Base-by-base conservation (phyloP, 2,113 vertebrate genomes). In the Amblyornis subalaris region DNA sequence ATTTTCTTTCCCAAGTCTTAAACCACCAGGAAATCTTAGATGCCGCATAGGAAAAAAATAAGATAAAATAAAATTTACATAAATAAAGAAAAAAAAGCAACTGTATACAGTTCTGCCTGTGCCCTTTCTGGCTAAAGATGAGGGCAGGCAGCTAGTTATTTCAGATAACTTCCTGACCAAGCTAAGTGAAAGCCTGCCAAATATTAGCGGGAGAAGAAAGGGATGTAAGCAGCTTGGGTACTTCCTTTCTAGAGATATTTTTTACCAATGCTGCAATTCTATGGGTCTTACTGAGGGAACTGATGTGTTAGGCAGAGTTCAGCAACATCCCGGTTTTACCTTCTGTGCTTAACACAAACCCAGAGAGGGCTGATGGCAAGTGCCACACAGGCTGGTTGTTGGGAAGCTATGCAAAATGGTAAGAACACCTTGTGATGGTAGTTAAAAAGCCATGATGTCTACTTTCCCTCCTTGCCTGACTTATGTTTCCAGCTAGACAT, bases 171-270 rank as follows among this genome's bases (percentile, higher is more conserved):
- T 95, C 84, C 84, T 70, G 78, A 83, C 55, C 89, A 89, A 93
- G 76, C 86, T 48, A 81, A 82, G 38, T 40, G 58, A 94, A 89
- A 94, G 60, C 31, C 47, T 94, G 89, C 78, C 93, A 97, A 94
- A 35, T 28, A 72, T 35, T 79, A 82, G 73, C 89, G 50, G 31
- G 58, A 79, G 21, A 92, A 93, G 58, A 69, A 89, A 90, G 61
- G 73, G 95, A 91, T 82, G 26, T 35, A 79, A 85, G 85, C 62
- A 93, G 66, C 69, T 71, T 0, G 4, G 36, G 35, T 44, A 94
- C 87, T 95, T 96, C 93, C 94, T 58, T 88, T 91, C 71, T 44
- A n/a, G 33, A 89, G 87, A 36, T 93, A 94, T 82, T 94, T 95
- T 91, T 94, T 77, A 94, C 62, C 29, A 73, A 53, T 0, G 0